A percentile compares a stretch with the other conserved stretches of the same genome.
These are phyloP conservation scores for Lerista edwardsae DNA, from an alignment of 2,797 vertebrate genomes.

Conservation along the genomic window DNA sequence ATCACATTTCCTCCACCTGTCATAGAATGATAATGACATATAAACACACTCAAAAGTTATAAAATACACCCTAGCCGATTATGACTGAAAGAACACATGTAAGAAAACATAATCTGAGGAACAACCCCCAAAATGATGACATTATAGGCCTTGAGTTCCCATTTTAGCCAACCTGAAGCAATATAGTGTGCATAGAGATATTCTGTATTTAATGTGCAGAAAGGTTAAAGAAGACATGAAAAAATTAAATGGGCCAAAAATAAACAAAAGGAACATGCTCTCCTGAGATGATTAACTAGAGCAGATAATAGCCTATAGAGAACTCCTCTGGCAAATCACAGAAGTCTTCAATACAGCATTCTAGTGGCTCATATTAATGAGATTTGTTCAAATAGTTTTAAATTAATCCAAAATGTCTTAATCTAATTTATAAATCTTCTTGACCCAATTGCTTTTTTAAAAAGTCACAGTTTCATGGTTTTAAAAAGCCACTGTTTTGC, in stretches of 20 bases:
- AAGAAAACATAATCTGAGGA: slow-evolving; percentile 9
- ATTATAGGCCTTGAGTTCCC: slow-evolving; percentile 29
- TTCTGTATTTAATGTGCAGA: slow-evolving; percentile 24
- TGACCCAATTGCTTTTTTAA: slow-evolving; percentile 46
- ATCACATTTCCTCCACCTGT: background rate
- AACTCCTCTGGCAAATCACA: slow-evolving; percentile 68
- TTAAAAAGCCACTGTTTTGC: slow-evolving; percentile 36
- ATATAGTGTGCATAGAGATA: slow-evolving; percentile 47
- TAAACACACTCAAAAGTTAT: background rate
- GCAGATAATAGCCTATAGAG: slow-evolving; percentile 69
- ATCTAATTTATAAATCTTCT: slow-evolving; percentile 64
- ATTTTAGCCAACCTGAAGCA: slow-evolving; percentile 53
- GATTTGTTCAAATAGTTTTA: slow-evolving; percentile 63
- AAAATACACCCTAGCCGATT: background rate
- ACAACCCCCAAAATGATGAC: background rate
- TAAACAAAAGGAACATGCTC: slow-evolving; percentile 69
- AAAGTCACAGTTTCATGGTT: background rate
- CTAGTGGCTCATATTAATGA: slow-evolving; percentile 69
- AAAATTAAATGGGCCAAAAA: slow-evolving; percentile 68
- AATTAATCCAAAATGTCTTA: slow-evolving; percentile 58
- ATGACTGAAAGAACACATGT: slow-evolving; percentile 1
- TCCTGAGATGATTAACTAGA: slow-evolving; percentile 67
- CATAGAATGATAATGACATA: background rate
- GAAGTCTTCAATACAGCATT: slow-evolving; percentile 63
- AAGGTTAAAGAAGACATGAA: slow-evolving; percentile 51